Percentiles rank a stretch among this genome's conserved stretches.
These are phyloP conservation scores for Melanostoma mellinum DNA, from an alignment of 2,888 invertebrate species.

Conservation along the genomic window DNA sequence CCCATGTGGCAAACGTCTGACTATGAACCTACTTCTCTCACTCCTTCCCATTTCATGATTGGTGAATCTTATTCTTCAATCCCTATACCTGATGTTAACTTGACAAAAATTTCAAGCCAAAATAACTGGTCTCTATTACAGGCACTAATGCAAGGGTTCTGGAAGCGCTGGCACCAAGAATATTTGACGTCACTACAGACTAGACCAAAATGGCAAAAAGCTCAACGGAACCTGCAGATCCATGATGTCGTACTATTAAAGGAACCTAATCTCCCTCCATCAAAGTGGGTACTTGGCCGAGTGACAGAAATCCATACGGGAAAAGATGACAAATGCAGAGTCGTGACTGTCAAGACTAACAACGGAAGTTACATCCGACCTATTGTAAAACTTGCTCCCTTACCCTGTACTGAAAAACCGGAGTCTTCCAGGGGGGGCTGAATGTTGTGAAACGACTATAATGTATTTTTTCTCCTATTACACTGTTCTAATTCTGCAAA, in stretches of 20 bases:
- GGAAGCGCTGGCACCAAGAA: slow-evolving; percentile 8
- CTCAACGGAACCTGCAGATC: background rate
- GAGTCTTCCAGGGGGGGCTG: too few relatives aligned
- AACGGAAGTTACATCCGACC: slow-evolving; percentile 22
- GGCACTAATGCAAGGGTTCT: background rate
- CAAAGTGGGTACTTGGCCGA: slow-evolving; percentile 35
- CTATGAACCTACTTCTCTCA: background rate
- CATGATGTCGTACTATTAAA: background rate
- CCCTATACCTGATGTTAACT: background rate
- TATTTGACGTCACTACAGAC: slow-evolving; percentile 14
- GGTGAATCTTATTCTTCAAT: background rate
- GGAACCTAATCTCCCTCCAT: slow-evolving; percentile 12
- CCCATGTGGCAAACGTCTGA: slow-evolving; percentile 9
- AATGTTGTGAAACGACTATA: too few relatives aligned
- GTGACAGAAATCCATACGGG: slow-evolving; percentile 8
- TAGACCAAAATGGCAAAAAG: slow-evolving; percentile 31
- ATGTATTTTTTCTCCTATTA: too few relatives aligned
- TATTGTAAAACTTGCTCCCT: slow-evolving; percentile 7
- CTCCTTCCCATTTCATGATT: slow-evolving; percentile 14
- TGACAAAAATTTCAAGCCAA: background rate
- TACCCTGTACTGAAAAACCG: background rate
- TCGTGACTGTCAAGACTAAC: slow-evolving; percentile 17
- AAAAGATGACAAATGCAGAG: slow-evolving; percentile 5
- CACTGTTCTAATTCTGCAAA: too few relatives aligned
- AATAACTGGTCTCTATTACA: background rate